These are phyloP conservation scores for Theodoxus fluviatilis DNA, from an alignment of 2,888 invertebrate genomes.

Conservation along the genomic window DNA sequence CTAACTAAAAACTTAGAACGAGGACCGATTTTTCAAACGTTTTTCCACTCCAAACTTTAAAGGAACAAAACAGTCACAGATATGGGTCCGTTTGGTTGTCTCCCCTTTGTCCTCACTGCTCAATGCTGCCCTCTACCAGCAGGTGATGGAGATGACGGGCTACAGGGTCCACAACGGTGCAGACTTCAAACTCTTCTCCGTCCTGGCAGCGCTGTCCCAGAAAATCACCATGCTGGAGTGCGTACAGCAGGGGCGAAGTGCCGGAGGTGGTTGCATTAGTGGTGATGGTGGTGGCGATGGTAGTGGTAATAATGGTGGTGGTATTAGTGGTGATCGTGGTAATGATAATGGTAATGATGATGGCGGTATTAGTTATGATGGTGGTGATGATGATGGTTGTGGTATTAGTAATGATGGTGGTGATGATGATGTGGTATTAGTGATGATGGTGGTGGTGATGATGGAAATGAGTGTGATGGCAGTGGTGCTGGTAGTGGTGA, in stretches of 20 bases:
- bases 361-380: neutral
- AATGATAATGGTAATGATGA: neutral
- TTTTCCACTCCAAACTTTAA: too few species aligned
- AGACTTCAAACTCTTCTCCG: slow-evolving; percentile 60
- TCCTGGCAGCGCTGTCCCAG: slow-evolving; percentile 61
- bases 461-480: neutral
- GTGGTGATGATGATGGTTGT: neutral
- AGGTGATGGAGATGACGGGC: slow-evolving; percentile 60
- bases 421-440: neutral
- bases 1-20: too few species aligned
- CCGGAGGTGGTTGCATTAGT: neutral
- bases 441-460: neutral
- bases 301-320: neutral
- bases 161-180: slow-evolving; percentile 55
- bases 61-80: too few species aligned
- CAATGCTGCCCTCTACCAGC: too few species aligned
- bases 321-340: neutral
- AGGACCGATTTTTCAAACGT: too few species aligned
- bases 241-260: slow-evolving; percentile 34
- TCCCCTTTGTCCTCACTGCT: too few species aligned
- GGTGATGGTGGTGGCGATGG: neutral
- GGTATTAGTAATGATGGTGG: neutral
- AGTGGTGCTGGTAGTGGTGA: neutral
- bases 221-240: slow-evolving; percentile 58
- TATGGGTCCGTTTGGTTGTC: too few species aligned